phyloP scores from a whole-genome alignment of 30 jellyfish, hydroid and myxozoan species.

The Morbakka virulenta region DNA sequence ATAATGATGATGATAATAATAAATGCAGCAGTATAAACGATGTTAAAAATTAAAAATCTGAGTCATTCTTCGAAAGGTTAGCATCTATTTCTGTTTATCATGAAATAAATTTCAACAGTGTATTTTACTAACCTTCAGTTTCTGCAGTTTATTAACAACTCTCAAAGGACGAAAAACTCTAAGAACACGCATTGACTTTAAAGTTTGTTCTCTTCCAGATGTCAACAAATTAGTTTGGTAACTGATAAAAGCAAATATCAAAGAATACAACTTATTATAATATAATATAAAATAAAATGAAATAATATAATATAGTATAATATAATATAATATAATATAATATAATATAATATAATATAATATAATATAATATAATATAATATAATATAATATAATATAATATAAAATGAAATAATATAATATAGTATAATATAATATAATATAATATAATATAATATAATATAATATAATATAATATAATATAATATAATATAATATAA shows the following conservation, averaged over 20 bases:
- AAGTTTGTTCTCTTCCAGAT: constrained; percentile 64
- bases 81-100: no score
- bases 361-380: neutral
- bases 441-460: no score
- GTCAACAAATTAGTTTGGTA: constrained; percentile 35
- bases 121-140: constrained; percentile 92
- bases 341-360: neutral
- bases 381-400: no score
- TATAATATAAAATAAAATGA: neutral
- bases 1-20: no score
- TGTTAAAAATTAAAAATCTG: no score
- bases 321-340: neutral
- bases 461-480: no score
- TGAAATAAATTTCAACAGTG: no score
- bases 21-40: no score
- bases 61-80: neutral
- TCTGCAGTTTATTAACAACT: constrained; percentile 85
- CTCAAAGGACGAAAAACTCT: constrained; percentile 92
- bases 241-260: constrained; percentile 1
- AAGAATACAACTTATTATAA: neutral
- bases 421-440: no score
- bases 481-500: no score
- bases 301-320: neutral
- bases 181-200: constrained; percentile 82
- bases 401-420: no score